phyloP scores from a whole-genome alignment of 2,888 invertebrate genomes.

The Agrilus mali region DNA sequence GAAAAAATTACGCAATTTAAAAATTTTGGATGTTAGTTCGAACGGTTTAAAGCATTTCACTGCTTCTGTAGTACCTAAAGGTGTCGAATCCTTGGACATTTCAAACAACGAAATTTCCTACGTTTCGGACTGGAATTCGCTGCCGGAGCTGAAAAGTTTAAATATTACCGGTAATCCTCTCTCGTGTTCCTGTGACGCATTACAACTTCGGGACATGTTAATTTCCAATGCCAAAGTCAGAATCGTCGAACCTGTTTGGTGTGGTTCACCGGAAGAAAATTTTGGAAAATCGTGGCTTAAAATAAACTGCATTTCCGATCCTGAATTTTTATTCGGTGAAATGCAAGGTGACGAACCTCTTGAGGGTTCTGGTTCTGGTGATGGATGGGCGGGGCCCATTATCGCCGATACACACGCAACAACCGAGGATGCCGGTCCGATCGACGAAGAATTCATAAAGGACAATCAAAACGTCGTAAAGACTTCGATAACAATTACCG shows the following conservation, averaged over 20 bases:
- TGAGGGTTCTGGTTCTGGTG: slow-evolving; percentile 21
- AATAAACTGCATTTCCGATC: slow-evolving; percentile 9
- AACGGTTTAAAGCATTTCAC: slow-evolving; percentile 25
- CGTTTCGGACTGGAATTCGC: slow-evolving; percentile 41
- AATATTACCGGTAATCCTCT: slow-evolving; percentile 57
- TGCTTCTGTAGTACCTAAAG: slow-evolving; percentile 24
- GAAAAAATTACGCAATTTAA: slow-evolving; percentile 26
- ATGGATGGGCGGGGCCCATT: slow-evolving; percentile 6
- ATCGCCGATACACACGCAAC: slow-evolving; percentile 10
- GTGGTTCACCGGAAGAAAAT: slow-evolving; percentile 22
- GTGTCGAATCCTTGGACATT: slow-evolving; percentile 39
- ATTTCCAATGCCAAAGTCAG: slow-evolving; percentile 19
- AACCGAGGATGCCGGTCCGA: slow-evolving; percentile 5
- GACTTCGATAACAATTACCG: background rate
- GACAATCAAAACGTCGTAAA: background rate
- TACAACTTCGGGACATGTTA: slow-evolving; percentile 49
- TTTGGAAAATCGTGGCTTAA: slow-evolving; percentile 19
- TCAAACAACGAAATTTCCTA: slow-evolving; percentile 50
- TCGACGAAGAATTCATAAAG: slow-evolving; percentile 9
- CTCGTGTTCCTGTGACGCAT: slow-evolving; percentile 56
- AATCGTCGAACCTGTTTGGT: slow-evolving; percentile 23
- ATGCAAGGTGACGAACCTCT: slow-evolving; percentile 23
- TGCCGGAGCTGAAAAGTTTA: slow-evolving; percentile 46
- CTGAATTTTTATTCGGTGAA: slow-evolving; percentile 9
- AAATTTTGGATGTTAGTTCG: slow-evolving; percentile 22